A percentile compares a stretch with the other conserved stretches of the same genome.
Conservation (phyloP, 2,888 invertebrate species). For the Leptinotarsa peninsularis region DNA sequence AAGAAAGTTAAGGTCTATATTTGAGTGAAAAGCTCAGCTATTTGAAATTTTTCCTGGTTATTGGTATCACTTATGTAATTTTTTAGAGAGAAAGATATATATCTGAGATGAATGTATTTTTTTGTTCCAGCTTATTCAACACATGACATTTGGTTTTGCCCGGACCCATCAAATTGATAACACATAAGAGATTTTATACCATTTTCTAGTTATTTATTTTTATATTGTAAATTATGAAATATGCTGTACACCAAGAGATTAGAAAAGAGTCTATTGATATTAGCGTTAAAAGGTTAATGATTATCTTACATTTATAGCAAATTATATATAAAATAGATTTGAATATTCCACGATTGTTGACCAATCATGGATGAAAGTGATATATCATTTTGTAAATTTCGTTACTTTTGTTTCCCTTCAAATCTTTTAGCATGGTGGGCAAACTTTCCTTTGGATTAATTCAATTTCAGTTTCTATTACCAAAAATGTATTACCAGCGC, state of each 20-base stretch:
- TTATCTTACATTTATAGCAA: background rate
- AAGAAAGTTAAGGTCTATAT: too few relatives aligned
- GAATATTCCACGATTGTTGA: background rate
- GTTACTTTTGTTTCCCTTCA: background rate
- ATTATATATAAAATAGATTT: background rate
- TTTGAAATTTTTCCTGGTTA: too few relatives aligned
- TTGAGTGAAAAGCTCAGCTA: too few relatives aligned
- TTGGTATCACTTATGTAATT: too few relatives aligned
- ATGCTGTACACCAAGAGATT: background rate
- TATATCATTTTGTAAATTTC: background rate
- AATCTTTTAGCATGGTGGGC: background rate
- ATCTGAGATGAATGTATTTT: background rate
- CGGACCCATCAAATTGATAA: constrained; percentile 55
- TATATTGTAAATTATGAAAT: constrained; percentile 38
- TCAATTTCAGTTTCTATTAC: background rate
- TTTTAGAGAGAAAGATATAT: too few relatives aligned
- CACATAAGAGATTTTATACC: constrained; percentile 58
- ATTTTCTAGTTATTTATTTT: constrained; percentile 54
- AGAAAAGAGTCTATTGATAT: background rate
- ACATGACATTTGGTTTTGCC: constrained; percentile 60
- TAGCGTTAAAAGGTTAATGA: background rate
- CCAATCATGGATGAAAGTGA: background rate
- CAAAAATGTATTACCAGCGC: constrained; percentile 17
- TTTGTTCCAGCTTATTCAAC: constrained; percentile 57
- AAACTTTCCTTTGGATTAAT: background rate